Base-by-base conservation (phyloP, 2,113 vertebrate species). In the Ivindomyrus marchei region DNA sequence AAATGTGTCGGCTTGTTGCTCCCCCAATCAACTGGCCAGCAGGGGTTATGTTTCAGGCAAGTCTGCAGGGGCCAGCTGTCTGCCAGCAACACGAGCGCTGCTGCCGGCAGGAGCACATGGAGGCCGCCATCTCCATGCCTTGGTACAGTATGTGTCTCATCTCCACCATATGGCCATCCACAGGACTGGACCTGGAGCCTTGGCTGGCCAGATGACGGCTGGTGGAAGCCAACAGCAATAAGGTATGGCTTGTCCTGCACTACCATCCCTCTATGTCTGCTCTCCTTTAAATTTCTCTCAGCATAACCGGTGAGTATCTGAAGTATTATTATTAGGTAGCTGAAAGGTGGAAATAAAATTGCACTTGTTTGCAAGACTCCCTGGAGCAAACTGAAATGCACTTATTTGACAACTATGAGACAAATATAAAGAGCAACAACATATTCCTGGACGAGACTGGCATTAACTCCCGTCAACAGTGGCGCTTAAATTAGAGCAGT, bases 61-160 rank as follows among this genome's bases (percentile, higher is more conserved):
- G 56, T 39, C 21, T 19, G 36, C 21, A 58, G 39, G 80, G 42
- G 19, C 77, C 50, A 89, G 52, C 80, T 52, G 49, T 89, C 89
- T 17, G 31, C 31, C 3, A 39, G 53, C 31, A 56, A 62, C 80
- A 89, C 2, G 13, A 85, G 52, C 53, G 31, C 36, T 66, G 31
- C 45, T 7, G 89, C 56, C 46, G 21, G 58, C 56, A 90, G 84
- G 56, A 87, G 84, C 56, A 74, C 10, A 74, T 87, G 84, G 70
- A 87, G 24, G 7, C 6, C 17, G 31, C 11, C 53, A 31, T 85
- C 86, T 42, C 62, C 27, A 13, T 24, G 47, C 17, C 36, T n/a
- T 19, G 58, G 31, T 77, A 17, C 15, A 36, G 47, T 19, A 52
- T 36, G 70, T 45, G 70, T 39, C 58, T 52, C 46, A 39, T 83